Conservation (phyloP, 2,888 invertebrate species). For the Drepanosiphum platanoidis region DNA sequence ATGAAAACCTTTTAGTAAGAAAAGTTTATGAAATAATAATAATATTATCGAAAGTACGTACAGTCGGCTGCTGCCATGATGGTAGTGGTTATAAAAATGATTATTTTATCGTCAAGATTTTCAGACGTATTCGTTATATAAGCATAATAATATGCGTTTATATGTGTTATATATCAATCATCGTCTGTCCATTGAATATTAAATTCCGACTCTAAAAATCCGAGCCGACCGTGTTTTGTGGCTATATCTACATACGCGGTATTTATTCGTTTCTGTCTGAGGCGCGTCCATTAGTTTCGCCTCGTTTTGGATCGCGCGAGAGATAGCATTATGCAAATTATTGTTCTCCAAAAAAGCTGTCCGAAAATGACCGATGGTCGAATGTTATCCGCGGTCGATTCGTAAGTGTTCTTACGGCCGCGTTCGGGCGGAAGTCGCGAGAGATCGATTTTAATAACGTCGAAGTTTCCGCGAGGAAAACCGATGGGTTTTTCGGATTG, state of each 20-base stretch:
- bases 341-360: neutral
- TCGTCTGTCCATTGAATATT: neutral
- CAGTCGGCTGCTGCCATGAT: neutral
- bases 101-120: neutral
- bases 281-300: neutral
- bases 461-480: neutral
- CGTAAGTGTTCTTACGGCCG: neutral
- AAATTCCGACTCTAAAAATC: neutral
- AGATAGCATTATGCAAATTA: constrained; percentile 35
- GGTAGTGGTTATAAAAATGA: neutral
- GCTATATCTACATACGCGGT: neutral
- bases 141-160: neutral
- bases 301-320: neutral
- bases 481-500: neutral
- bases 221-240: neutral
- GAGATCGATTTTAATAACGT: neutral
- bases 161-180: constrained; percentile 13
- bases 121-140: neutral
- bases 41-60: too few species aligned
- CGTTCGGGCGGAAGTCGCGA: neutral
- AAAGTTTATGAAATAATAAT: too few species aligned
- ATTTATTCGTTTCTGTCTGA: neutral
- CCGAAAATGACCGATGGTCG: constrained; percentile 18
- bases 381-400: neutral
- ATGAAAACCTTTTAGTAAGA: too few species aligned